Evolutionary conservation across 92 coral and sea anemone species (phyloP).

Genomic region (Bergia sp.): DNA sequence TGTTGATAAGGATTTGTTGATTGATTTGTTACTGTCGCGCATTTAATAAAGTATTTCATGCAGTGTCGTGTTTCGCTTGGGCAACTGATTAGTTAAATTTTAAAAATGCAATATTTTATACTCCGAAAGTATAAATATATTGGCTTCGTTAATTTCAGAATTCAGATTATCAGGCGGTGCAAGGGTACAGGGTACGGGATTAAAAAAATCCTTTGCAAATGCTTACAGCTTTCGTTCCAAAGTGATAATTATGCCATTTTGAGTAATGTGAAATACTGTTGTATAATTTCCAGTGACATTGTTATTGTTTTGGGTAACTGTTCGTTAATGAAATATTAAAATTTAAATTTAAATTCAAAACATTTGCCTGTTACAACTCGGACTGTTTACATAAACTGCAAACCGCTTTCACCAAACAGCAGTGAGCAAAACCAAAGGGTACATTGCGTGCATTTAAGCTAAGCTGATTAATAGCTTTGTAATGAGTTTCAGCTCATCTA

Average conservation of each 20-base stretch:
- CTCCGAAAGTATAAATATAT: background rate
- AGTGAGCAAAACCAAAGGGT: background rate
- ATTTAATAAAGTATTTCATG: background rate
- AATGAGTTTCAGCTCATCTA: no score
- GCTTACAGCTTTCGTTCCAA: background rate
- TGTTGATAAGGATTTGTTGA: constrained; percentile 13
- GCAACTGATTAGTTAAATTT: background rate
- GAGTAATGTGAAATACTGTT: background rate
- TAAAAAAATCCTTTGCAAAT: background rate
- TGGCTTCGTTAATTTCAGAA: background rate
- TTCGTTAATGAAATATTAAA: constrained; percentile 24
- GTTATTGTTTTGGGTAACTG: constrained; percentile 11
- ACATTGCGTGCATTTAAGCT: background rate
- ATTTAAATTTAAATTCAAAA: background rate
- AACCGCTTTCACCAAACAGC: background rate
- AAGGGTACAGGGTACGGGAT: background rate
- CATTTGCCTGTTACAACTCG: background rate
- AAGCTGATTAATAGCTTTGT: no score
- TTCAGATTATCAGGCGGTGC: background rate
- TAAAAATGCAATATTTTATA: background rate
- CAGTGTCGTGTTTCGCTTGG: background rate
- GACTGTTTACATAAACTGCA: background rate
- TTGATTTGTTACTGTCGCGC: background rate
- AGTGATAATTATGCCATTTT: background rate
- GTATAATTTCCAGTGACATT: background rate